Percentiles rank a stretch among this genome's conserved stretches.
Conservation (phyloP, 2,113 vertebrate species). For the Amphiprion percula region DNA sequence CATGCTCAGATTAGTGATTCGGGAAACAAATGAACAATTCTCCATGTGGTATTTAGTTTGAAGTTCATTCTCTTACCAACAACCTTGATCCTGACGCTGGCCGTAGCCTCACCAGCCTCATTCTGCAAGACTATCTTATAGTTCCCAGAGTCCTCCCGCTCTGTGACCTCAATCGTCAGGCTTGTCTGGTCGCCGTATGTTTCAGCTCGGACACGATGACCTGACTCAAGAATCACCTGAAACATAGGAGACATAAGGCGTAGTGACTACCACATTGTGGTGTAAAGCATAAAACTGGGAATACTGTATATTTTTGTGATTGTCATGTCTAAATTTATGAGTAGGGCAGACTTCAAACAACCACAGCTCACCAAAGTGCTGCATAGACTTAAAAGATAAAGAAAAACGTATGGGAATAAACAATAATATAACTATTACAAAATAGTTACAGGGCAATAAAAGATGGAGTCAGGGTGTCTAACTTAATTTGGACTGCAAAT, state of each 20-base stretch:
- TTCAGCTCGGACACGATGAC: conserved; percentile 90
- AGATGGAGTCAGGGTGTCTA: too few species aligned
- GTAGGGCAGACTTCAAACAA: too few species aligned
- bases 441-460: too few species aligned
- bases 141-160: conserved; percentile 92
- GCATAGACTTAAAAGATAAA: too few species aligned
- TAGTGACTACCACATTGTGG: background rate
- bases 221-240: conserved; percentile 92
- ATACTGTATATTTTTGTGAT: too few species aligned
- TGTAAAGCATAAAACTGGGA: too few species aligned
- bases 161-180: conserved; percentile 93
- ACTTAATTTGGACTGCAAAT: too few species aligned
- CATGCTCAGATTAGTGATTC: background rate
- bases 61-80: conserved; percentile 88
- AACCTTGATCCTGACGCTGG: conserved; percentile 94
- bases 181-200: conserved; percentile 92
- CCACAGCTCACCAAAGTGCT: too few species aligned
- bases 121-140: conserved; percentile 96
- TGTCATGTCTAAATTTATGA: too few species aligned
- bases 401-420: too few species aligned
- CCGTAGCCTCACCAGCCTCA: conserved; percentile 95
- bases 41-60: background rate
- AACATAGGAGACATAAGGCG: background rate
- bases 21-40: background rate
- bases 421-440: too few species aligned